A percentile compares a stretch with the other conserved stretches of the same genome.
phyloP scores from a whole-genome alignment of 2,888 invertebrate species.

The Acronicta psi region DNA sequence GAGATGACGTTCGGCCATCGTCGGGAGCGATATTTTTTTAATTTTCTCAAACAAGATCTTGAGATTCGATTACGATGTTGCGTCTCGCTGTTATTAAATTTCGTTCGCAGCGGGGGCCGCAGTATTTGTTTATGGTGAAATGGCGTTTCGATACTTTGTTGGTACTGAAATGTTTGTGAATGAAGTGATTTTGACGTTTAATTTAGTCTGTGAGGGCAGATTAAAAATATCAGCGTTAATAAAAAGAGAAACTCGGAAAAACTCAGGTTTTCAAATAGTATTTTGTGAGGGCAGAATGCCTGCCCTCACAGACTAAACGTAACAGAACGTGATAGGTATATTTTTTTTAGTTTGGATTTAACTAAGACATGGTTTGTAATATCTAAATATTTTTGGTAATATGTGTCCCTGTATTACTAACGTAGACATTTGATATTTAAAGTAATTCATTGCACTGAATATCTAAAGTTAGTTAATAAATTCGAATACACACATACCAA shows the following conservation, averaged over 20 bases:
- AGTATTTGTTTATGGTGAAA: conserved; percentile 60
- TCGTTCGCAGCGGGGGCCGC: conserved; percentile 66
- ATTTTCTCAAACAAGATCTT: conserved; percentile 84
- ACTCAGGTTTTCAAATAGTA: too few species aligned
- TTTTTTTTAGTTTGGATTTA: too few species aligned
- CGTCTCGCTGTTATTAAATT: conserved; percentile 79
- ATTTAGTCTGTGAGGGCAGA: conserved; percentile 1
- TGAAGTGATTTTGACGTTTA: conserved; percentile 21
- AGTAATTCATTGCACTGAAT: conserved; percentile 2
- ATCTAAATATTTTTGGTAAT: too few species aligned
- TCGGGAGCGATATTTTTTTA: conserved; percentile 83
- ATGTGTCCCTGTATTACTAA: too few species aligned
- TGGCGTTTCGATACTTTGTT: conserved; percentile 54
- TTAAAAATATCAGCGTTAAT: too few species aligned
- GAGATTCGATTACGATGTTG: conserved; percentile 82
- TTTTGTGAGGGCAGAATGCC: too few species aligned
- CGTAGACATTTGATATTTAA: too few species aligned
- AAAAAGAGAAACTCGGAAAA: not conserved
- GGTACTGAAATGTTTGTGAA: conserved; percentile 10
- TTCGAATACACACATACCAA: not conserved
- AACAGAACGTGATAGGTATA: too few species aligned
- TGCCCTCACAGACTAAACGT: too few species aligned
- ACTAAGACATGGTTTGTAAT: too few species aligned
- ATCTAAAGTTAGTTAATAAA: conserved; percentile 9
- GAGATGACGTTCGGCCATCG: conserved; percentile 80